Evolutionary conservation across 2,113 vertebrate species (phyloP).

Genomic region (Glaucomys volans): DNA sequence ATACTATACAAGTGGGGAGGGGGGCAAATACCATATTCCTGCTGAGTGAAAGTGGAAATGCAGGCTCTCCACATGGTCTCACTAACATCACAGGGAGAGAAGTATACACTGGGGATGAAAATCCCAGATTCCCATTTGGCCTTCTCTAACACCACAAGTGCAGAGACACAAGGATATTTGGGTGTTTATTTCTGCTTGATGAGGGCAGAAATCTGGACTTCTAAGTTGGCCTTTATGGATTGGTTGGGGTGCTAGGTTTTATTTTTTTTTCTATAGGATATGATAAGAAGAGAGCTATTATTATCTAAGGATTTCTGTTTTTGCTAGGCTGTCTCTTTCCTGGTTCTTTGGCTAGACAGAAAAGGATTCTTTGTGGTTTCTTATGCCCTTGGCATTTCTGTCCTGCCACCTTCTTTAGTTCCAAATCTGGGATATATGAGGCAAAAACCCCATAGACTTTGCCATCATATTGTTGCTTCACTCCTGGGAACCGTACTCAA

Average conservation of each 20-base stretch:
- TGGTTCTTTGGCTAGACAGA: not conserved
- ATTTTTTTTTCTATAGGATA: not conserved
- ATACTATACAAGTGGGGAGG: not conserved
- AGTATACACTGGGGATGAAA: too few relatives aligned
- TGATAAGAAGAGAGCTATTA: not conserved
- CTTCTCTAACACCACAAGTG: not conserved
- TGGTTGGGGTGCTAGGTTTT: not conserved
- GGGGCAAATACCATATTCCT: not conserved
- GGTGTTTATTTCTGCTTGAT: not conserved
- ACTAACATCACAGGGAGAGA: too few relatives aligned
- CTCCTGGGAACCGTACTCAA: not conserved
- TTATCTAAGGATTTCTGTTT: not conserved
- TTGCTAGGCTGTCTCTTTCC: not conserved
- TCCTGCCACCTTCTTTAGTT: not conserved
- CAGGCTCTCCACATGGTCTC: not conserved
- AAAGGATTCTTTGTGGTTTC: not conserved
- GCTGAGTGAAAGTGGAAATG: not conserved
- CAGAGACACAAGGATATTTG: not conserved
- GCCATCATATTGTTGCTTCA: not conserved
- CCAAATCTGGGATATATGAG: not conserved
- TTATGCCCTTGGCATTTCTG: not conserved
- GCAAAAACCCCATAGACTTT: not conserved
- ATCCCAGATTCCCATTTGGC: not conserved
- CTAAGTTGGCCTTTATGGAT: not conserved
- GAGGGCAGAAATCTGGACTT: not conserved